These are phyloP conservation scores for Turritopsis dohrnii DNA, from an alignment of 30 jellyfish, hydroid and myxozoan genomes.

Conservation along the genomic window DNA sequence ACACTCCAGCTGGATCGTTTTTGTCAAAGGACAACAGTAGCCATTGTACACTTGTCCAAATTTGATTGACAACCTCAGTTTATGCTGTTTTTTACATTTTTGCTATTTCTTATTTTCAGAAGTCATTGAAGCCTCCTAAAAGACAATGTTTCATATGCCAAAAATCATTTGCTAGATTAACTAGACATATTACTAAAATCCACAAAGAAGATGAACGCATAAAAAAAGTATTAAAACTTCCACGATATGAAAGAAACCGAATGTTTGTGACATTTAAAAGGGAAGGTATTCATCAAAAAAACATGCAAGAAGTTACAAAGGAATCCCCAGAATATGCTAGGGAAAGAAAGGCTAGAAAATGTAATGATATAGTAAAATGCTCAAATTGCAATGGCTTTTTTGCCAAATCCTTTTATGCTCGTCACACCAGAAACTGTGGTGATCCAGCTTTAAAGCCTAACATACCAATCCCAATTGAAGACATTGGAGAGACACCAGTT, in stretches of 20 bases:
- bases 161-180: not conserved
- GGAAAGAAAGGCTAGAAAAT: constrained; percentile 15
- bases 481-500: not conserved
- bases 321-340: constrained; percentile 17
- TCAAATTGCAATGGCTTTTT: constrained; percentile 9
- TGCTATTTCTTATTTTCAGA: not conserved
- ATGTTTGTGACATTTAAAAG: not conserved
- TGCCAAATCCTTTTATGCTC: constrained; percentile 8
- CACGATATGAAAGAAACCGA: not conserved
- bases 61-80: not conserved
- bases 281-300: not conserved
- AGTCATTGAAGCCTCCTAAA: not conserved
- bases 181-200: not conserved
- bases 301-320: constrained; percentile 7
- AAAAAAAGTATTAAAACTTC: not conserved
- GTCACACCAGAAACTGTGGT: constrained; percentile 17
- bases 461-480: constrained; percentile 18
- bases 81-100: not conserved
- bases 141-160: not conserved
- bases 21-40: not conserved
- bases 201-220: not conserved
- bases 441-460: not conserved
- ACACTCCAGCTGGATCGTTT: not conserved
- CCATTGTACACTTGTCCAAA: not conserved
- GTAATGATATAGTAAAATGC: constrained; percentile 4